These are phyloP conservation scores for Perodicticus potto DNA, from an alignment of 2,797 vertebrate genomes.

Conservation along the genomic window DNA sequence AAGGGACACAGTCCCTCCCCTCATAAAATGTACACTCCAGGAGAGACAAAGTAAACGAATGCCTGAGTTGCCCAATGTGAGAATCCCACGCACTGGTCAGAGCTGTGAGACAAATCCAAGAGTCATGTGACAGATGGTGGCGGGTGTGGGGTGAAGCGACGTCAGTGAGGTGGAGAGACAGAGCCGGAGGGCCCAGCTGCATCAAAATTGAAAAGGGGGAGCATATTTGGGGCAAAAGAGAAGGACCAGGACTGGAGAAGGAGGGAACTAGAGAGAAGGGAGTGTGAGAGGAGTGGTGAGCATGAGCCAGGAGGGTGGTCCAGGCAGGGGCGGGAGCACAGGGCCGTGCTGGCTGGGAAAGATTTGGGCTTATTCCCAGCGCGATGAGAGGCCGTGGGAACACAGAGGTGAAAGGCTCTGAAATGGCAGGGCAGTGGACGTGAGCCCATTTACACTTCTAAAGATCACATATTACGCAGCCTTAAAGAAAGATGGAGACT, in stretches of 20 bases:
- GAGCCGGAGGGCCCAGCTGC: not conserved
- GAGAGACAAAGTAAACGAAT: constrained; percentile 3
- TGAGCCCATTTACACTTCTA: not conserved
- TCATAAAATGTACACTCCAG: not conserved
- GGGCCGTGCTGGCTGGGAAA: not conserved
- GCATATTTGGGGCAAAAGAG: not conserved
- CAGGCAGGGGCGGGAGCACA: not conserved
- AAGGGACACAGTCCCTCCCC: not conserved
- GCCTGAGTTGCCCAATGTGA: not conserved
- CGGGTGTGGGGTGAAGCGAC: not conserved
- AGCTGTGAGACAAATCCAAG: not conserved
- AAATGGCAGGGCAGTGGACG: not conserved
- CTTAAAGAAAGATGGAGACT: too few relatives aligned
- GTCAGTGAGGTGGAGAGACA: not conserved
- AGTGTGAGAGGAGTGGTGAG: not conserved
- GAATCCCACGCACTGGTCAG: not conserved
- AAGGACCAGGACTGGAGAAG: not conserved
- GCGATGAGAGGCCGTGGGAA: not conserved
- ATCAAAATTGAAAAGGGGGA: not conserved
- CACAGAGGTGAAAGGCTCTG: not conserved
- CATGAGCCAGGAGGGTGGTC: not conserved
- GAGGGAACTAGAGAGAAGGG: not conserved
- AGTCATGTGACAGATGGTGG: not conserved
- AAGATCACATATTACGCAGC: not conserved
- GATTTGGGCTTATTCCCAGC: not conserved